Conservation (phyloP, 2,797 vertebrate species). For the Crypturellus tataupa region DNA sequence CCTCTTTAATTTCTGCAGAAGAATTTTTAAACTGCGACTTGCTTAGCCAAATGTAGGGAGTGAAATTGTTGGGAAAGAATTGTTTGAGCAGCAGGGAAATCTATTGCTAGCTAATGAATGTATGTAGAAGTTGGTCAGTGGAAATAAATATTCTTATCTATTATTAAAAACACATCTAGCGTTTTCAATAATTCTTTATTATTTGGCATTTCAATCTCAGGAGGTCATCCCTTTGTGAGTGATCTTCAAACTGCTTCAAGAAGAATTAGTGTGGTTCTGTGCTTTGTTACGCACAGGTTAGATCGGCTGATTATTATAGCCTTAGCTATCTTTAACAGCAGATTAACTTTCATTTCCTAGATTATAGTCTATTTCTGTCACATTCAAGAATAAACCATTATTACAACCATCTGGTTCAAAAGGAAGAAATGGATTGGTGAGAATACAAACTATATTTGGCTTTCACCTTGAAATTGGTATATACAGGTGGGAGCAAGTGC, state of each 20-base stretch:
- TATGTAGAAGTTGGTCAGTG: background rate
- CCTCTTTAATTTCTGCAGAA: background rate
- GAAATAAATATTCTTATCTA: background rate
- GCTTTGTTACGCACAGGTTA: background rate
- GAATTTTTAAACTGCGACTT: background rate
- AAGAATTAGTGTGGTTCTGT: background rate
- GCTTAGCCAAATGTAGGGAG: background rate
- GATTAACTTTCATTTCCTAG: background rate
- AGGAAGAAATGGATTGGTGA: background rate
- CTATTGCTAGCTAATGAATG: background rate
- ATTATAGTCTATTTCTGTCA: background rate
- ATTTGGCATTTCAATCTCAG: background rate
- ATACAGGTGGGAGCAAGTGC: background rate
- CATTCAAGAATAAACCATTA: background rate
- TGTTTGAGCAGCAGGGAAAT: background rate
- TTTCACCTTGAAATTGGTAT: background rate
- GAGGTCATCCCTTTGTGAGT: constrained; percentile 29
- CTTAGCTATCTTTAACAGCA: background rate
- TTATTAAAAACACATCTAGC: background rate
- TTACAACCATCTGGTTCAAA: background rate
- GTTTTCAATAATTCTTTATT: background rate
- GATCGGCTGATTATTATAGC: background rate
- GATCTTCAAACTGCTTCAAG: background rate
- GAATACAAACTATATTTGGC: background rate
- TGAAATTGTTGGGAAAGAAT: background rate